Conservation (phyloP, 2,888 invertebrate species). For the Anodontia alba region DNA sequence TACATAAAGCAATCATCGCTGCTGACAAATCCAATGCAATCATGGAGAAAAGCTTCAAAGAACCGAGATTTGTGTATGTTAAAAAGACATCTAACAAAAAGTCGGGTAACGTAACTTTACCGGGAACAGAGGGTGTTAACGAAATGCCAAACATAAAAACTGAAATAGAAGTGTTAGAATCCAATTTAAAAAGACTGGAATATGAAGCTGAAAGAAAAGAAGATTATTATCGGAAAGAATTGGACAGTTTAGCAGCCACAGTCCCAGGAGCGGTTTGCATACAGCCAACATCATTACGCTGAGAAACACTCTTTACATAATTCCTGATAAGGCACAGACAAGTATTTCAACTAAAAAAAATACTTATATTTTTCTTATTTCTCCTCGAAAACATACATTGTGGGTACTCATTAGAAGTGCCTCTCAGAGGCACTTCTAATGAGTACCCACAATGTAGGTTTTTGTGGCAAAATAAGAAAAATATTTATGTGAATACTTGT, state of each 20-base stretch:
- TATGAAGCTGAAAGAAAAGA: slow-evolving; percentile 49
- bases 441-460: no score
- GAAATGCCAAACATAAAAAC: slow-evolving; percentile 46
- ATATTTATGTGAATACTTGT: no score
- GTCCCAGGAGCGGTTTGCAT: slow-evolving; percentile 65
- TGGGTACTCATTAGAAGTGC: no score
- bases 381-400: no score
- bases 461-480: no score
- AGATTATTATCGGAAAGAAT: slow-evolving; percentile 38
- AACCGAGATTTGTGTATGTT: slow-evolving; percentile 45
- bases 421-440: no score
- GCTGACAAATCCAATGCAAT: slow-evolving; percentile 24
- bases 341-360: no score
- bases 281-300: slow-evolving; percentile 51
- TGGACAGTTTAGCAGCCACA: slow-evolving; percentile 56
- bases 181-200: slow-evolving; percentile 58
- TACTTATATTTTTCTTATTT: no score
- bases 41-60: slow-evolving; percentile 28
- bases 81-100: slow-evolving; percentile 52
- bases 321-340: no score
- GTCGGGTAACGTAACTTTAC: slow-evolving; percentile 32
- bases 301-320: not conserved
- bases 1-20: slow-evolving; percentile 60
- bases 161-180: slow-evolving; percentile 53
- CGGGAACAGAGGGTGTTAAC: not conserved